Percentiles rank a stretch among this genome's conserved stretches.
These are phyloP conservation scores for Patella caerulea DNA, from an alignment of 2,888 invertebrate genomes.

Conservation along the genomic window DNA sequence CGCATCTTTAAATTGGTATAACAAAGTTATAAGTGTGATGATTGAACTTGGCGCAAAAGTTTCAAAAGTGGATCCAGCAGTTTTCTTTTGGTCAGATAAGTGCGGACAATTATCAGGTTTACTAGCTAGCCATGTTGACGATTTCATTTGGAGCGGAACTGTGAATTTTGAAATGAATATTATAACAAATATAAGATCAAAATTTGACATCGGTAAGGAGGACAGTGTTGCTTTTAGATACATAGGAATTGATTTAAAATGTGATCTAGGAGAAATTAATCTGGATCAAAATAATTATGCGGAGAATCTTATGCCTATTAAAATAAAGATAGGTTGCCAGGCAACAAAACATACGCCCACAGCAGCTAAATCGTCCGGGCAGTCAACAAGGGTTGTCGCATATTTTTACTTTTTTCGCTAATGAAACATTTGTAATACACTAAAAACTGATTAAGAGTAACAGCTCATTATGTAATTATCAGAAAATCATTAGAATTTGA, in stretches of 20 bases:
- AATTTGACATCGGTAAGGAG: constrained; percentile 21
- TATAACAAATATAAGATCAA: constrained; percentile 15
- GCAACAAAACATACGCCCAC: too few species aligned
- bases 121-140: constrained; percentile 26
- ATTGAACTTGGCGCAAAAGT: constrained; percentile 10
- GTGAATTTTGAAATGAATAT: constrained; percentile 13
- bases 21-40: constrained; percentile 11
- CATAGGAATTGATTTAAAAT: constrained; percentile 19
- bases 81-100: constrained; percentile 20
- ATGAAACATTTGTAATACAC: too few species aligned
- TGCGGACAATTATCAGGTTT: constrained; percentile 9
- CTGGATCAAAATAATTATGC: background rate
- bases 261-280: background rate
- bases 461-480: too few species aligned
- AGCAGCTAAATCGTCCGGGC: too few species aligned
- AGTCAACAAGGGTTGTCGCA: too few species aligned
- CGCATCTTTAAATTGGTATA: constrained; percentile 23
- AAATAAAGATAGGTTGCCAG: too few species aligned
- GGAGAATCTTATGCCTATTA: background rate
- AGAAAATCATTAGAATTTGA: too few species aligned
- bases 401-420: too few species aligned
- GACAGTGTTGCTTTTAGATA: constrained; percentile 17
- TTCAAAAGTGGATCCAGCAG: constrained; percentile 15
- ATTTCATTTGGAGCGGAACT: constrained; percentile 20
- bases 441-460: too few species aligned